Evolutionary conservation across 2,113 vertebrate genomes (phyloP).

Genomic region (Lethenteron reissneri): DNA sequence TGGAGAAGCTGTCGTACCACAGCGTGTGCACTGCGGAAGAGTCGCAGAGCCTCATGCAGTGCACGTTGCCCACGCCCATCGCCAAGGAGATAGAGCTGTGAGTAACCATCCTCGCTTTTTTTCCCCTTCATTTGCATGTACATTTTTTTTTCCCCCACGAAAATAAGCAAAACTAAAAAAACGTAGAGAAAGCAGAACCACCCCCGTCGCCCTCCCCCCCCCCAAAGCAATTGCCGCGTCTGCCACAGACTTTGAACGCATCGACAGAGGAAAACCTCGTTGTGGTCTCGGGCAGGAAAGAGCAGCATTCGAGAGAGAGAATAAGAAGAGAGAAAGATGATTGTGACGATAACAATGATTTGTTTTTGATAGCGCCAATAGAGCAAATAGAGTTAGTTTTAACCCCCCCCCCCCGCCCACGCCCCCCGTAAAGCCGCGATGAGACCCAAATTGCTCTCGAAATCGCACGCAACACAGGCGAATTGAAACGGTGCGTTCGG

Average conservation of each 20-base stretch:
- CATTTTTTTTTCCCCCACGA: conserved; percentile 1
- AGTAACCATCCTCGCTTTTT: conserved; percentile 13
- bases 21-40: conserved; percentile 89
- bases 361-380: neutral
- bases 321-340: no score
- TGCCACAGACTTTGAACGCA: neutral
- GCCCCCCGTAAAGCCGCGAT: no score
- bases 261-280: no score
- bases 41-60: conserved; percentile 65
- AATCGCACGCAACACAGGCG: no score
- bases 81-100: conserved; percentile 80
- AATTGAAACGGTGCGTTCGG: no score
- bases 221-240: neutral
- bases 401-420: no score
- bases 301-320: no score
- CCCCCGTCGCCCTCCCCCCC: no score
- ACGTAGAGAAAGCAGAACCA: no score
- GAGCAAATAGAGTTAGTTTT: conserved; percentile 11
- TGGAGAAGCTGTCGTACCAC: conserved; percentile 96
- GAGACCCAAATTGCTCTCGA: no score
- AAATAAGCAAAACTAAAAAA: neutral
- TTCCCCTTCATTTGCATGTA: neutral
- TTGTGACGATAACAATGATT: no score
- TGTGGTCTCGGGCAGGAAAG: no score
- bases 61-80: conserved; percentile 46